Evolutionary conservation across 2,797 vertebrate species (phyloP).

Genomic region (Numenius phaeopus): DNA sequence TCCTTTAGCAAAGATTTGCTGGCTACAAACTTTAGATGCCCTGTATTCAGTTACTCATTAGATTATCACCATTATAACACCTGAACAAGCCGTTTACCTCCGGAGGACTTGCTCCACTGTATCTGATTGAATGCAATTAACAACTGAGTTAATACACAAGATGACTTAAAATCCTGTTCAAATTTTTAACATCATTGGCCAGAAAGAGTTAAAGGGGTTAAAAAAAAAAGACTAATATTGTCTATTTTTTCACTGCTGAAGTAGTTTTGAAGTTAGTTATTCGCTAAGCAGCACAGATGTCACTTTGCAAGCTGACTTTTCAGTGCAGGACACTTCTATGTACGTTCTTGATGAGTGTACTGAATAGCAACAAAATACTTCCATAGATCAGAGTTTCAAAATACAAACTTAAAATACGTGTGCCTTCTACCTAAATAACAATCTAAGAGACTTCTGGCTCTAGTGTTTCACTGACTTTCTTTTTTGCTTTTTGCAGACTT

Average conservation of each 20-base stretch:
- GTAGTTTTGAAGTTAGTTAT: background rate
- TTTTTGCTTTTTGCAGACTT: background rate
- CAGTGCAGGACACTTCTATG: background rate
- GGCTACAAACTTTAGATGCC: background rate
- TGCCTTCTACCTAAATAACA: background rate
- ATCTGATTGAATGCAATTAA: background rate
- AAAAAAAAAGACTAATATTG: background rate
- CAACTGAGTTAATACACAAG: background rate
- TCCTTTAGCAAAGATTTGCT: background rate
- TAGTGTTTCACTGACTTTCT: background rate
- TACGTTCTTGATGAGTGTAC: background rate
- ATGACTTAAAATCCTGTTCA: background rate
- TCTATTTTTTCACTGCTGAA: background rate
- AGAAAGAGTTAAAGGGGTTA: background rate
- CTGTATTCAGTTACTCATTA: background rate
- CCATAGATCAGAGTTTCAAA: background rate
- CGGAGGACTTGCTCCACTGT: background rate
- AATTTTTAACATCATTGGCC: background rate
- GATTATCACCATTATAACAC: background rate
- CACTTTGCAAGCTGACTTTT: background rate
- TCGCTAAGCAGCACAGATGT: background rate
- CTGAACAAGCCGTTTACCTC: background rate
- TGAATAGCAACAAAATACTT: background rate
- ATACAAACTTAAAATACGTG: background rate
- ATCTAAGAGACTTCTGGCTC: background rate